These are phyloP conservation scores for Lepus americanus DNA, from an alignment of 2,113 vertebrate species.

Conservation along the genomic window DNA sequence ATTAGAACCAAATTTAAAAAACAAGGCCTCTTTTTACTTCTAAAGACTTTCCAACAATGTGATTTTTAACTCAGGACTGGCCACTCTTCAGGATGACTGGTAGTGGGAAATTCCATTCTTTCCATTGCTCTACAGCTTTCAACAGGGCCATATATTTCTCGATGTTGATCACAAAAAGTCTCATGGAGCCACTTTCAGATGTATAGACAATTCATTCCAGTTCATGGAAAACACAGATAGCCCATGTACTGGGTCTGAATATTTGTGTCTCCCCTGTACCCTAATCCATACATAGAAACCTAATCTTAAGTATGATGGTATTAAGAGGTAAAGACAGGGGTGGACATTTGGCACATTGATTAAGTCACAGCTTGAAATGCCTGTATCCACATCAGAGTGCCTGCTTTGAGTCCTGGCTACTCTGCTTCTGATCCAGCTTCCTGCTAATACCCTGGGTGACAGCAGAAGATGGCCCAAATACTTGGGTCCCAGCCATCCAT, in stretches of 20 bases:
- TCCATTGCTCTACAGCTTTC: neutral
- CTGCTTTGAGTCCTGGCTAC: too few species aligned
- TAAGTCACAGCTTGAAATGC: neutral
- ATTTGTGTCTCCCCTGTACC: neutral
- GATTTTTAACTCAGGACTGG: neutral
- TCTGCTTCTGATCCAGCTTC: too few species aligned
- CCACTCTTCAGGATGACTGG: neutral
- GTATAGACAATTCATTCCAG: neutral
- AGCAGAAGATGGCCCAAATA: too few species aligned
- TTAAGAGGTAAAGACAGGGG: neutral
- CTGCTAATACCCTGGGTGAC: too few species aligned
- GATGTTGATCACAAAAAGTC: neutral
- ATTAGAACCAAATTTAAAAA: neutral
- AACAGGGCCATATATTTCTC: neutral
- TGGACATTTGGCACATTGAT: neutral
- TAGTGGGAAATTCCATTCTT: neutral
- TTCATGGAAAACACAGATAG: neutral
- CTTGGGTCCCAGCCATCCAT: too few species aligned
- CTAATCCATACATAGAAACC: neutral
- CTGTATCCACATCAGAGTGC: too few species aligned
- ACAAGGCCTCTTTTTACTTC: neutral
- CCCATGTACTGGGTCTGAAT: neutral
- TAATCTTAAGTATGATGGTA: neutral
- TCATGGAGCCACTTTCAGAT: neutral
- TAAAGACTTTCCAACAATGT: neutral